Evolutionary conservation across 2,113 vertebrate species (phyloP).

Genomic region (Alexandromys fortis): DNA sequence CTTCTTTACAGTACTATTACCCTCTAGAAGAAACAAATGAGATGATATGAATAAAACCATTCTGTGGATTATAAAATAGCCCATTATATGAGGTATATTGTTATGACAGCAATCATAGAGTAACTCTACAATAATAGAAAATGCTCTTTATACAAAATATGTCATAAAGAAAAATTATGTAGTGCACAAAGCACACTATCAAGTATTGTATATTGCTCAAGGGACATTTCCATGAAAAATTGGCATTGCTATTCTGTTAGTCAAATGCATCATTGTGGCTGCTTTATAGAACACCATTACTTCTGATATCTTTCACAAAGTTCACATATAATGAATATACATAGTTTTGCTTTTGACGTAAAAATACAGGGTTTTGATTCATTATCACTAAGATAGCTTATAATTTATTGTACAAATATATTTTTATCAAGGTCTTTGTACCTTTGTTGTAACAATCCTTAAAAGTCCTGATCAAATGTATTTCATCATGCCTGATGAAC

Average conservation of each 20-base stretch:
- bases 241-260: slow-evolving; percentile 42
- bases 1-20: slow-evolving; percentile 52
- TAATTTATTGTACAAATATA: slow-evolving; percentile 62
- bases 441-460: slow-evolving; percentile 32
- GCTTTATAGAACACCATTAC: slow-evolving; percentile 33
- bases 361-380: background rate
- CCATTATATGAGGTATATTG: slow-evolving; percentile 55
- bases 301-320: slow-evolving; percentile 61
- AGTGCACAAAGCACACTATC: background rate
- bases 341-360: slow-evolving; percentile 58
- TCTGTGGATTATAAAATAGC: slow-evolving; percentile 51
- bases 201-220: slow-evolving; percentile 58
- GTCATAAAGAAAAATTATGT: slow-evolving; percentile 63
- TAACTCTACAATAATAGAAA: slow-evolving; percentile 53
- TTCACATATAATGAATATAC: slow-evolving; percentile 55
- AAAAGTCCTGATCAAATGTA: background rate
- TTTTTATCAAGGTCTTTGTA: slow-evolving; percentile 22
- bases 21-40: slow-evolving; percentile 55
- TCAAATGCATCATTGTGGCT: slow-evolving; percentile 65
- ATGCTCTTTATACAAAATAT: slow-evolving; percentile 61
- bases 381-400: slow-evolving; percentile 40
- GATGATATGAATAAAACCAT: slow-evolving; percentile 39
- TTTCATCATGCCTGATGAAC: background rate
- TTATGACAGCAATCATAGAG: slow-evolving; percentile 63
- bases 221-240: slow-evolving; percentile 55